phyloP scores from a whole-genome alignment of 2,113 vertebrate genomes.

The Ariopsis seemanni region DNA sequence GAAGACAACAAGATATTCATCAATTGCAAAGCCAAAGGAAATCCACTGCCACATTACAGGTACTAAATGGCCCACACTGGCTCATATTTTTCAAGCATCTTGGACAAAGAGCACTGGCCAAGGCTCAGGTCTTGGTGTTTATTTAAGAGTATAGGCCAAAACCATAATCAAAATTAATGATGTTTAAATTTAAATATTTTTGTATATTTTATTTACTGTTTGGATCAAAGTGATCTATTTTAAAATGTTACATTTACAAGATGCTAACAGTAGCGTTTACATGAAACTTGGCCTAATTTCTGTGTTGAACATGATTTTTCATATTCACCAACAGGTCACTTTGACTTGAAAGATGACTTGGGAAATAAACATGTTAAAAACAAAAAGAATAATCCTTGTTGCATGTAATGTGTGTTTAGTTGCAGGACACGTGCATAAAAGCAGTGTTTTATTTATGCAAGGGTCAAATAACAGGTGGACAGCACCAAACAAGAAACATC shows the following conservation, averaged over 20 bases:
- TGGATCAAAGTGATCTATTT: neutral
- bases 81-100: neutral
- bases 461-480: too few species aligned
- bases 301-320: neutral
- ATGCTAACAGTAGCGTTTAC: neutral
- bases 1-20: constrained; percentile 77
- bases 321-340: too few species aligned
- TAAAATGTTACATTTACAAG: neutral
- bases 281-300: neutral
- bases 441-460: too few species aligned
- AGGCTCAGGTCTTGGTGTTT: neutral
- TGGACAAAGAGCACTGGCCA: neutral
- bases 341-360: too few species aligned
- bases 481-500: too few species aligned
- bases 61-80: constrained; percentile 52
- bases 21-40: constrained; percentile 82
- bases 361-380: too few species aligned
- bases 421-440: too few species aligned
- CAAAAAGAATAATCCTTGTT: too few species aligned
- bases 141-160: neutral
- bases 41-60: constrained; percentile 79
- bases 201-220: neutral
- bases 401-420: too few species aligned
- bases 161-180: neutral
- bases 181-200: neutral